Evolutionary conservation across 2,113 vertebrate species (phyloP).

Genomic region (Triplophysa rosa): DNA sequence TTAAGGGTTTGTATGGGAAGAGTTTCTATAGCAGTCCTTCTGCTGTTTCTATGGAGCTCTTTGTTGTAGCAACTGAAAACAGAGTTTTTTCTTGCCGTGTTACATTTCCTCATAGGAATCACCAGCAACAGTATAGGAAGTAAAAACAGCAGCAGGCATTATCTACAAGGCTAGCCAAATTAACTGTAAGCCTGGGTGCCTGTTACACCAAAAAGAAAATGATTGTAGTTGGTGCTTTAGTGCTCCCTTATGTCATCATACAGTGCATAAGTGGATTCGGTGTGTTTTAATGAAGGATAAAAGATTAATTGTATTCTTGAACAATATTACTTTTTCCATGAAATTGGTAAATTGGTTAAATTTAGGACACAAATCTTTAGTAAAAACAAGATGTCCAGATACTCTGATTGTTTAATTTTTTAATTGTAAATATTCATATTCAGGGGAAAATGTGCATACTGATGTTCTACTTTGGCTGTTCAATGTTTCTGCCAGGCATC

Average conservation of each 20-base stretch:
- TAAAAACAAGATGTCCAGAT: background rate
- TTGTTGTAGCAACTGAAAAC: constrained; percentile 42
- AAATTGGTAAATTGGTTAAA: no score
- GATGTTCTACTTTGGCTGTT: constrained; percentile 1
- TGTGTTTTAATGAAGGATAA: no score
- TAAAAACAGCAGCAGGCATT: constrained; percentile 25
- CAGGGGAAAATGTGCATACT: background rate
- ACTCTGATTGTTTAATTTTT: background rate
- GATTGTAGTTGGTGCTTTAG: no score
- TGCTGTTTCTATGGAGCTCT: constrained; percentile 53
- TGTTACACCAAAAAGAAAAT: background rate
- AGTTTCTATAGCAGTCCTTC: constrained; percentile 41
- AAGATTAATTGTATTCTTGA: background rate
- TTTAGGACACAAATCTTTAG: no score
- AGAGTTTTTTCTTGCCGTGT: constrained; percentile 24
- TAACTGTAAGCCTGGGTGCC: background rate
- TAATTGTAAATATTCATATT: background rate
- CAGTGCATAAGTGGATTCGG: no score
- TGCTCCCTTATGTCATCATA: background rate
- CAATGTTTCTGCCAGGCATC: background rate
- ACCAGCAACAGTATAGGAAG: constrained; percentile 27
- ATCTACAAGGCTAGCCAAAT: constrained; percentile 8
- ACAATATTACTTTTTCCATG: background rate
- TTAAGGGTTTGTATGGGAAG: constrained; percentile 7
- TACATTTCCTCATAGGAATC: constrained; percentile 38